These are phyloP conservation scores for Psilopogon haemacephalus DNA, from an alignment of 2,113 vertebrate genomes.

Conservation along the genomic window DNA sequence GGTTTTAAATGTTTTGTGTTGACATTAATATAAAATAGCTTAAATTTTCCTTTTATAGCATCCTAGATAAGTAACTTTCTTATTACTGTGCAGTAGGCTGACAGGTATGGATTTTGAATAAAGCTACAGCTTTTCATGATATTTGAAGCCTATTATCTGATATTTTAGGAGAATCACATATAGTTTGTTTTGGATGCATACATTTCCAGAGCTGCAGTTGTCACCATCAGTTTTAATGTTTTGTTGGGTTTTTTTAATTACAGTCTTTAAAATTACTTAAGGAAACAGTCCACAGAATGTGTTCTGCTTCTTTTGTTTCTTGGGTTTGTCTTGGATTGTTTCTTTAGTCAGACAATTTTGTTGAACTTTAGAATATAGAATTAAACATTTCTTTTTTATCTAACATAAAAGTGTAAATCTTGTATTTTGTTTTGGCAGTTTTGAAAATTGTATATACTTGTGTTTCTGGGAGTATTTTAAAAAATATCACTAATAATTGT, in stretches of 20 bases:
- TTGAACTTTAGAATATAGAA: background rate
- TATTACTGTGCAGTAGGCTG: background rate
- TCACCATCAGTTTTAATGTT: background rate
- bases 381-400: background rate
- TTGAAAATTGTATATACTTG: background rate
- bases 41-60: background rate
- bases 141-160: background rate
- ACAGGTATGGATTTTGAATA: background rate
- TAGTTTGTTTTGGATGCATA: background rate
- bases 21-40: background rate
- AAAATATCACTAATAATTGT: background rate
- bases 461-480: background rate
- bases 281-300: background rate
- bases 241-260: background rate
- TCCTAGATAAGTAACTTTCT: background rate
- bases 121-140: background rate
- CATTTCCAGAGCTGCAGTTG: background rate
- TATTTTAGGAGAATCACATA: background rate
- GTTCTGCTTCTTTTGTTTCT: background rate
- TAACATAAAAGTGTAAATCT: background rate
- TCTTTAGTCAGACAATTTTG: background rate
- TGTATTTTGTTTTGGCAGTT: background rate
- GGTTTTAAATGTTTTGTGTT: background rate
- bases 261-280: background rate
- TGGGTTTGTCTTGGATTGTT: background rate